A percentile compares a stretch with the other conserved stretches of the same genome.
phyloP scores from a whole-genome alignment of 2,888 invertebrate genomes.

The Hypomecis atomaria region DNA sequence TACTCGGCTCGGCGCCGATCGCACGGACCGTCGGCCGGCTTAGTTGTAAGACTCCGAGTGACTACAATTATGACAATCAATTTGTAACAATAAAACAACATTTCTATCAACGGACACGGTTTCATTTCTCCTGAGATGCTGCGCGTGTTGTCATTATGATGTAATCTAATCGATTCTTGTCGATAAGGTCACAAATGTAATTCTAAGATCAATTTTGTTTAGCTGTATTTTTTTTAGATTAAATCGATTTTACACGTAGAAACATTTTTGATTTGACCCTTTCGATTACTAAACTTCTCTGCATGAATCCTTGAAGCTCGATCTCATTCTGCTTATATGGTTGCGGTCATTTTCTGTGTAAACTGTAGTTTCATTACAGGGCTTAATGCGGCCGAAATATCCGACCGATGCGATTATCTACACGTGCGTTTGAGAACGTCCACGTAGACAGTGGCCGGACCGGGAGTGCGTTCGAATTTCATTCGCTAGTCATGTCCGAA shows the following conservation, averaged over 20 bases:
- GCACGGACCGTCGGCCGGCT: constrained; percentile 19
- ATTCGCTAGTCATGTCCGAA: constrained; percentile 38
- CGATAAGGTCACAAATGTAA: constrained; percentile 46
- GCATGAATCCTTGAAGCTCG: constrained; percentile 56
- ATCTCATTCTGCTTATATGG: constrained; percentile 55
- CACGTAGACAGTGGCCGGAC: constrained; percentile 36
- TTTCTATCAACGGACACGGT: constrained; percentile 58
- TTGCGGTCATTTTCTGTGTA: constrained; percentile 54
- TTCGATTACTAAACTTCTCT: constrained; percentile 54
- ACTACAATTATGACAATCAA: constrained; percentile 61
- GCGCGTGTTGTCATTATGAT: constrained; percentile 21
- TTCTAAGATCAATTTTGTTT: constrained; percentile 57
- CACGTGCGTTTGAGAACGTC: constrained; percentile 21
- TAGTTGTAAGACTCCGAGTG: constrained; percentile 44
- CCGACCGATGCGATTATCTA: constrained; percentile 27
- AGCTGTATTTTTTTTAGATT: constrained; percentile 67
- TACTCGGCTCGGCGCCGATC: constrained; percentile 41
- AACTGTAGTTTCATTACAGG: constrained; percentile 56
- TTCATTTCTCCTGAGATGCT: constrained; percentile 58
- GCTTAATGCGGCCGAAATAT: constrained; percentile 38
- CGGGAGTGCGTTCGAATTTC: constrained; percentile 32
- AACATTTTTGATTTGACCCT: constrained; percentile 52
- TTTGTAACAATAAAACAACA: constrained; percentile 64
- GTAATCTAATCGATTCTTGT: constrained; percentile 45
- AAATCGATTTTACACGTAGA: constrained; percentile 59